These are phyloP conservation scores for Vidua chalybeata DNA, from an alignment of 2,113 vertebrate species.

Conservation along the genomic window DNA sequence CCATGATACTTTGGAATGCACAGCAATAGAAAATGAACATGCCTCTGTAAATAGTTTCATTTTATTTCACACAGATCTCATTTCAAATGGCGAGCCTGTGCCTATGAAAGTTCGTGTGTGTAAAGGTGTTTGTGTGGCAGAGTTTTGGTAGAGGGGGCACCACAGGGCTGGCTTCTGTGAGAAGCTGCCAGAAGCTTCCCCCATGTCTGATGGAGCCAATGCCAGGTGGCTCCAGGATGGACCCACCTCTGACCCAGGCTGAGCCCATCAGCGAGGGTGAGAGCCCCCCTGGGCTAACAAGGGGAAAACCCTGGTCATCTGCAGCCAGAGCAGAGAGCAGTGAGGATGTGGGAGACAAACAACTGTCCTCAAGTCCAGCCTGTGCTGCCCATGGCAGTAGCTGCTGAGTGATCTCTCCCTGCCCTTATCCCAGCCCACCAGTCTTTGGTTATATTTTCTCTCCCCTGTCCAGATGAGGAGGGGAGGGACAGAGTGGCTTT, in stretches of 20 bases:
- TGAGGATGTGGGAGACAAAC: neutral
- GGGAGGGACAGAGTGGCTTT: neutral
- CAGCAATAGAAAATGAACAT: neutral
- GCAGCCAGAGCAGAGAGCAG: neutral
- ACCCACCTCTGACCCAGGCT: neutral
- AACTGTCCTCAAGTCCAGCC: fast-evolving
- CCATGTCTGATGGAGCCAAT: neutral
- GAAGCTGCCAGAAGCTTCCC: neutral
- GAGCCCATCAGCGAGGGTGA: neutral
- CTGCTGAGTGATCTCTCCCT: neutral
- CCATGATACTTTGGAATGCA: neutral
- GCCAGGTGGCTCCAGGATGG: neutral
- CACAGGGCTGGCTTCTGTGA: neutral
- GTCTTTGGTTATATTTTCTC: fast-evolving
- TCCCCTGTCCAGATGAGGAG: neutral
- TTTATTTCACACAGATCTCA: neutral
- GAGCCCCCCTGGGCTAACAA: neutral
- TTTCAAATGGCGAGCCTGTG: neutral
- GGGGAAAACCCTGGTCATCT: neutral
- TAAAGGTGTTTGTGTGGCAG: neutral
- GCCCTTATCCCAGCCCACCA: neutral
- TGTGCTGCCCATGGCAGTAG: neutral
- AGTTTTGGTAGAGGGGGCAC: neutral
- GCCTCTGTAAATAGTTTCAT: neutral
- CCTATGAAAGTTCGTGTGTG: neutral